Evolutionary conservation across 1,140 invertebrate genomes (phyloP).

Genomic region (Telenomus remus): DNA sequence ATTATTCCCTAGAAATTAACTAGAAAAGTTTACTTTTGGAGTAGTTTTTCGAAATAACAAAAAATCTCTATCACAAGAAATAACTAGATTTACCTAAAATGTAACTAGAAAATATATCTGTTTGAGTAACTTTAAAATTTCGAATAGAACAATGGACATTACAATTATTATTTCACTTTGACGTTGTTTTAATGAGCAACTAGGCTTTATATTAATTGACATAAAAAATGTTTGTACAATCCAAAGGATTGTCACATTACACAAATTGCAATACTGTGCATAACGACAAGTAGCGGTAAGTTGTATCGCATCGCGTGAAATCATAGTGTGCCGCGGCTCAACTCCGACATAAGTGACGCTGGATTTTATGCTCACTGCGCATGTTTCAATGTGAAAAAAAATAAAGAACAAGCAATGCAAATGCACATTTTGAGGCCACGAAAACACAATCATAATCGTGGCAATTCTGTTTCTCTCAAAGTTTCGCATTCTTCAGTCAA

Average conservation of each 20-base stretch:
- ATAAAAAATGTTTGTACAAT: conserved; percentile 9
- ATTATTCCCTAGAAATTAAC: no score
- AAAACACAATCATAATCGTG: conserved; percentile 16
- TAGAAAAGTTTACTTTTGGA: no score
- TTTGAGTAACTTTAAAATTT: no score
- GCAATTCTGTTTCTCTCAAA: conserved; percentile 15
- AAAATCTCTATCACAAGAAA: no score
- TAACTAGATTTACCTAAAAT: no score
- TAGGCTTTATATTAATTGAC: not conserved
- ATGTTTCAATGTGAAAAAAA: conserved; percentile 27
- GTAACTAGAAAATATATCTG: no score
- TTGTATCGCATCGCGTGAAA: conserved; percentile 42
- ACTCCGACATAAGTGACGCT: conserved; percentile 41
- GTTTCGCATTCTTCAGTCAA: not conserved
- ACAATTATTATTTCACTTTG: no score
- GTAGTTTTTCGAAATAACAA: no score
- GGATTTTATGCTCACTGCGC: conserved; percentile 43
- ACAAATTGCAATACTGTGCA: conserved; percentile 41
- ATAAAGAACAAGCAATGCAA: no score
- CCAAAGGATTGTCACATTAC: conserved; percentile 23
- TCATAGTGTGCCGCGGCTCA: conserved; percentile 33
- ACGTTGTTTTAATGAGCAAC: not conserved
- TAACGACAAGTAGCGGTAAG: conserved; percentile 39
- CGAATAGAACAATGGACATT: no score
- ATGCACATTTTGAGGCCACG: conserved; percentile 30